Evolutionary conservation across 2,797 vertebrate genomes (phyloP), one percentile per base, ranked within the genome.

Genomic region (Paguma larvata): DNA sequence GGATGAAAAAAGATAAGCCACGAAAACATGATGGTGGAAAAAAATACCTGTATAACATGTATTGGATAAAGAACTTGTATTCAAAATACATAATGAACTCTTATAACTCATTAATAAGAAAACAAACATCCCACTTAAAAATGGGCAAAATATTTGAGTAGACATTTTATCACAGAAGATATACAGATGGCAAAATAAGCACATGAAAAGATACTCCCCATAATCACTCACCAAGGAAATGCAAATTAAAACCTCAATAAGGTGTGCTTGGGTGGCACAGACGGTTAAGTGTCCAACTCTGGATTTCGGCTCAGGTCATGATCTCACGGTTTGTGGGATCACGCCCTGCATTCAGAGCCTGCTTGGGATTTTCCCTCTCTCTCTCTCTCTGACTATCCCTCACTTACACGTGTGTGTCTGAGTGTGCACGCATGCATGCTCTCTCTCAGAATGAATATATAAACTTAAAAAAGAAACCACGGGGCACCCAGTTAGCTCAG

Each of bases 51-150:
- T 27, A 56, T 93, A 77, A 92, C 6, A 5, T 41, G 16, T 65
- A 84, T 84, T 38, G 83, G 38, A 78, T 85, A 51, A 84, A 90
- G 51, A 30, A 51, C 18, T 96, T 92, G 10, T 44, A 63, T 87
- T 97, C 32, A 86, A 94, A 91, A 86, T 83, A 84, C 38, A 63
- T 41, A 95, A 72, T 72, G 19, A 93, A 46, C 15, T 56, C n/a
- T 68, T 59, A 12, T 7, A 94, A 92, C 25, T 93, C 85, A 82
- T 77, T 87, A 86, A 34, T 62, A 96, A 94, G 51, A 68, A 72
- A 48, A 73, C 23, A 75, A 75, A 65, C 25, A 77, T 89, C 13
- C 63, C n/a, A 25, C 73, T 82, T 95, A 68, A 75, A 96, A 94
- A 46, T 44, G 18, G 73, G 15, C 19, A 51, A 89, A 95, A 44